Conservation (phyloP, 2,888 invertebrate genomes). For the Lacanobia wlatinum region DNA sequence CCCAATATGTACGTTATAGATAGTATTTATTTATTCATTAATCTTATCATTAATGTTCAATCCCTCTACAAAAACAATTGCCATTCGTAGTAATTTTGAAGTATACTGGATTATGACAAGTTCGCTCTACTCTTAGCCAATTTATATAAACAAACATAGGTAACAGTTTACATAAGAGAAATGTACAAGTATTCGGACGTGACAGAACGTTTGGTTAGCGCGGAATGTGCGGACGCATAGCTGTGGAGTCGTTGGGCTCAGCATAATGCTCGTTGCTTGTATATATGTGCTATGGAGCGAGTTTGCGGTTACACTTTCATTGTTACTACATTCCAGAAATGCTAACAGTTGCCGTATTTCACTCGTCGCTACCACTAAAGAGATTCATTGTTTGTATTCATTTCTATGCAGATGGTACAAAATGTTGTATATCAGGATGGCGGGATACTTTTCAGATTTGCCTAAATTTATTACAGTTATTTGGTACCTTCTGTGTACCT, state of each 20-base stretch:
- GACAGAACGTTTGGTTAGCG: slow-evolving; percentile 8
- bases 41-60: too few relatives aligned
- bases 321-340: slow-evolving; percentile 10
- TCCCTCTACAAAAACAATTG: too few relatives aligned
- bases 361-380: not conserved
- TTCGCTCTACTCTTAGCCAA: too few relatives aligned
- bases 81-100: too few relatives aligned
- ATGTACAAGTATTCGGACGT: not conserved
- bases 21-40: too few relatives aligned
- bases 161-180: not conserved
- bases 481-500: too few relatives aligned
- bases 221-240: slow-evolving; percentile 37
- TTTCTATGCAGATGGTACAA: not conserved
- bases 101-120: too few relatives aligned
- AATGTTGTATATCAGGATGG: too few relatives aligned
- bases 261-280: slow-evolving; percentile 12
- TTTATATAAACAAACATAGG: too few relatives aligned
- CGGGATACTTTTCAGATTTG: too few relatives aligned
- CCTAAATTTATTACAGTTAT: too few relatives aligned
- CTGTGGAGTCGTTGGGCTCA: slow-evolving; percentile 23
- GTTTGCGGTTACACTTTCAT: slow-evolving; percentile 11
- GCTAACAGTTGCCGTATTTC: slow-evolving; percentile 8
- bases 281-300: not conserved
- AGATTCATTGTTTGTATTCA: not conserved
- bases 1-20: too few relatives aligned